Conservation (phyloP, 2,888 invertebrate genomes). For the Synergus itoensis region DNA sequence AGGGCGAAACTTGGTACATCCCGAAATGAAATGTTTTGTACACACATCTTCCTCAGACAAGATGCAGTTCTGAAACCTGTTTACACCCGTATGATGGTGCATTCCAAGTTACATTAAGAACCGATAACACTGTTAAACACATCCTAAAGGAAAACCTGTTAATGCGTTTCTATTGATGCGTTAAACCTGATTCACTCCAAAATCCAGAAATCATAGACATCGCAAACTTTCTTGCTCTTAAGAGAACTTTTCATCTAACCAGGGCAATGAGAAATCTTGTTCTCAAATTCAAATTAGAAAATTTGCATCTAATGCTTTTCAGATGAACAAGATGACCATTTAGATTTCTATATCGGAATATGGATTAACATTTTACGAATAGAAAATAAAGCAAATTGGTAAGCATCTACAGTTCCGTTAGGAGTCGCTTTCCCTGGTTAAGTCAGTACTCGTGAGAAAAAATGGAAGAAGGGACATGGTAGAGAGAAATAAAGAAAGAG, state of each 20-base stretch:
- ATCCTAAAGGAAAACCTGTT: slow-evolving; percentile 1
- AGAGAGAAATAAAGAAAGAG: slow-evolving; percentile 34
- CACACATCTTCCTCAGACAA: slow-evolving; percentile 1
- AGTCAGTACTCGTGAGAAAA: slow-evolving; percentile 16
- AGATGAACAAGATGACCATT: neutral
- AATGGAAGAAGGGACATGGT: slow-evolving; percentile 38
- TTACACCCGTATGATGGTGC: slow-evolving; percentile 5
- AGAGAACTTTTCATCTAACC: neutral
- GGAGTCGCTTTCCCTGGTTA: slow-evolving; percentile 7
- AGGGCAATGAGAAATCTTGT: neutral
- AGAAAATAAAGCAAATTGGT: neutral
- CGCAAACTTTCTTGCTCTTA: too few relatives aligned
- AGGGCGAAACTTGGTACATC: neutral
- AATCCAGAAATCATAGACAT: neutral
- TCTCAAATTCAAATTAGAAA: slow-evolving; percentile 1
- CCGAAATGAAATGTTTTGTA: neutral
- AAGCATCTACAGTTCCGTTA: neutral
- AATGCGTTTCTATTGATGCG: neutral
- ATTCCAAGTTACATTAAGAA: neutral
- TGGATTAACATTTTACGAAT: neutral
- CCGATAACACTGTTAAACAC: neutral
- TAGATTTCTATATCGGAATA: neutral
- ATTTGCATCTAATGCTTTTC: neutral
- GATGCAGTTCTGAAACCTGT: neutral
- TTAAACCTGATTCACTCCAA: neutral